Conservation (phyloP, 2,113 vertebrate species). For the Isichthys henryi region DNA sequence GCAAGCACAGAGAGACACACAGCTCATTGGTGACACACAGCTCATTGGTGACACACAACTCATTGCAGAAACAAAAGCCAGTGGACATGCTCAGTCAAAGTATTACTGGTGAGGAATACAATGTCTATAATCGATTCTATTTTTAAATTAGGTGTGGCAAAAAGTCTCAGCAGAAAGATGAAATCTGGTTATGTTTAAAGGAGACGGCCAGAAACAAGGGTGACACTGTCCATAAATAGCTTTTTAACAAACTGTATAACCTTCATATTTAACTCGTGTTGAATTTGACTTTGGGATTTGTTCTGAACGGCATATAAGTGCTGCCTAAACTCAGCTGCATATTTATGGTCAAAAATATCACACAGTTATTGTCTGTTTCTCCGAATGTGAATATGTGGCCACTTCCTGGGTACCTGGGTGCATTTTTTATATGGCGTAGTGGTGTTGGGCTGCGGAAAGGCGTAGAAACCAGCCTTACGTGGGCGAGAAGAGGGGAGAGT, state of each 20-base stretch:
- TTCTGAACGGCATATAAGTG: neutral
- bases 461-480: conserved; percentile 1
- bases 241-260: neutral
- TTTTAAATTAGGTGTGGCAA: neutral
- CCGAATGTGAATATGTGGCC: neutral
- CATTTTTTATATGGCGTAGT: neutral
- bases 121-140: neutral
- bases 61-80: neutral
- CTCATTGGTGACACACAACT: conserved; percentile 5
- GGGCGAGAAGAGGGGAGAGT: conserved; percentile 9
- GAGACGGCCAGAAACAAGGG: neutral
- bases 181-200: neutral
- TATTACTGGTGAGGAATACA: neutral
- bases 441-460: neutral
- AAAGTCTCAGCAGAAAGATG: neutral
- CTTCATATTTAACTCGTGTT: neutral
- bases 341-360: neutral
- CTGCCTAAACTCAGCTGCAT: neutral
- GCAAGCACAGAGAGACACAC: conserved; percentile 7
- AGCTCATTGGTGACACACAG: conserved; percentile 8
- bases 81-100: neutral
- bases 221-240: neutral
- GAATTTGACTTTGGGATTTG: neutral
- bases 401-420: neutral
- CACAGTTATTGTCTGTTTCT: neutral